Evolutionary conservation across 2,888 invertebrate species (phyloP).

Genomic region (Tetragonisca angustula): DNA sequence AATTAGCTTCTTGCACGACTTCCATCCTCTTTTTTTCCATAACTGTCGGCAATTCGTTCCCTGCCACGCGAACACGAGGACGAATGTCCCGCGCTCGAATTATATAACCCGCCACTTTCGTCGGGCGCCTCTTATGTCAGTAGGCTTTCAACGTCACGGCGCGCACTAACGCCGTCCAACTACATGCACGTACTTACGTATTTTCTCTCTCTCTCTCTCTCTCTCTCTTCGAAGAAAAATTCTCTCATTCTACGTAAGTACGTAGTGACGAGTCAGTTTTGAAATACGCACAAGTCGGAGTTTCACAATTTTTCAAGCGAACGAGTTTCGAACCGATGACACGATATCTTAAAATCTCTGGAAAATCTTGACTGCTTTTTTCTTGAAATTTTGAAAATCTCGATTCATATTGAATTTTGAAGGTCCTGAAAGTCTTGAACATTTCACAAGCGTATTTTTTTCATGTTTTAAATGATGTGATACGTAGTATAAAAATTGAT

Average conservation of each 20-base stretch:
- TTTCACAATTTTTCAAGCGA: no score
- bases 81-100: slow-evolving; percentile 77
- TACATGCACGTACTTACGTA: slow-evolving; percentile 7
- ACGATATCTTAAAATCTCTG: no score
- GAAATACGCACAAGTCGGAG: no score
- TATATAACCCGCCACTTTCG: slow-evolving; percentile 78
- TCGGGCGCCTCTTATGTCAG: slow-evolving; percentile 75
- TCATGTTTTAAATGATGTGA: no score
- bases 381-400: no score
- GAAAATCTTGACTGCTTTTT: no score
- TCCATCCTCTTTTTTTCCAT: slow-evolving; percentile 55
- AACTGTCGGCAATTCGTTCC: slow-evolving; percentile 59
- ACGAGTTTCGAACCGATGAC: no score
- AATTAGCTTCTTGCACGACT: slow-evolving; percentile 64
- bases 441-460: no score
- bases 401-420: no score
- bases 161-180: slow-evolving; percentile 30
- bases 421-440: no score
- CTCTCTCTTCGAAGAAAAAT: neutral
- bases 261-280: no score
- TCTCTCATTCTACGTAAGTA: neutral
- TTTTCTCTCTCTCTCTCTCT: neutral
- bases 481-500: no score
- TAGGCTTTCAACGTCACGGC: slow-evolving; percentile 38
- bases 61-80: slow-evolving; percentile 66